Evolutionary conservation across 1,140 invertebrate species (phyloP).

Genomic region (Calycopis cecrops): DNA sequence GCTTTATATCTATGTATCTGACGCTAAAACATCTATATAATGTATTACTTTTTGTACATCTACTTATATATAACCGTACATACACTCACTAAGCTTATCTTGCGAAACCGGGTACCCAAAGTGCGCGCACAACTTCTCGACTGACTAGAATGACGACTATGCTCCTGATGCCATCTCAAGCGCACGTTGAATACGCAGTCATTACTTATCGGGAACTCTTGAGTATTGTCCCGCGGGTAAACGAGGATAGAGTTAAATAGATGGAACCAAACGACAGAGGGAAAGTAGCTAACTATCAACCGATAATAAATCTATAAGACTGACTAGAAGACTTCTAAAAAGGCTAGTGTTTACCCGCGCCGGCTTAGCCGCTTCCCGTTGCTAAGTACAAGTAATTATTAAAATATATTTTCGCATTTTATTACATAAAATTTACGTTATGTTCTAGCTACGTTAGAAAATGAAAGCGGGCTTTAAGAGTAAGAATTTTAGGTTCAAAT

Average conservation of each 20-base stretch:
- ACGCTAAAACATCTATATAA: conserved; percentile 75
- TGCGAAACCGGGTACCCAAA: conserved; percentile 54
- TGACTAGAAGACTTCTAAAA: conserved; percentile 48
- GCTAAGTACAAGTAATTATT: conserved; percentile 73
- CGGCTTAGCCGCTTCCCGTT: conserved; percentile 63
- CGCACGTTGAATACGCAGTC: conserved; percentile 59
- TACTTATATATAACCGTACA: conserved; percentile 74
- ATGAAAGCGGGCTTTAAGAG: conserved; percentile 66
- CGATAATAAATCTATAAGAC: conserved; percentile 9
- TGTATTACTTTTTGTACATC: conserved; percentile 75
- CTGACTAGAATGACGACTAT: conserved; percentile 49
- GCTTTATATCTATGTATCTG: conserved; percentile 74
- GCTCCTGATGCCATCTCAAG: conserved; percentile 18
- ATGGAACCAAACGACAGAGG: conserved; percentile 14
- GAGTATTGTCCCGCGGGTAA: conserved; percentile 69
- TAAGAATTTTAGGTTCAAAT: conserved; percentile 65
- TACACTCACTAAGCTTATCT: conserved; percentile 71
- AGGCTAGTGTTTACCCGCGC: conserved; percentile 56
- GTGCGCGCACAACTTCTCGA: conserved; percentile 34
- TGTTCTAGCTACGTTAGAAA: conserved; percentile 72
- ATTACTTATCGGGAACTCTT: conserved; percentile 47
- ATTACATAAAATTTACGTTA: conserved; percentile 75
- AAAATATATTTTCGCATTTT: conserved; percentile 74
- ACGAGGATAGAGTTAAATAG: conserved; percentile 33
- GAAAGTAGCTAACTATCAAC: conserved; percentile 3